These are phyloP conservation scores for Leptinotarsa juncta DNA, from an alignment of 2,888 invertebrate species.

Conservation along the genomic window DNA sequence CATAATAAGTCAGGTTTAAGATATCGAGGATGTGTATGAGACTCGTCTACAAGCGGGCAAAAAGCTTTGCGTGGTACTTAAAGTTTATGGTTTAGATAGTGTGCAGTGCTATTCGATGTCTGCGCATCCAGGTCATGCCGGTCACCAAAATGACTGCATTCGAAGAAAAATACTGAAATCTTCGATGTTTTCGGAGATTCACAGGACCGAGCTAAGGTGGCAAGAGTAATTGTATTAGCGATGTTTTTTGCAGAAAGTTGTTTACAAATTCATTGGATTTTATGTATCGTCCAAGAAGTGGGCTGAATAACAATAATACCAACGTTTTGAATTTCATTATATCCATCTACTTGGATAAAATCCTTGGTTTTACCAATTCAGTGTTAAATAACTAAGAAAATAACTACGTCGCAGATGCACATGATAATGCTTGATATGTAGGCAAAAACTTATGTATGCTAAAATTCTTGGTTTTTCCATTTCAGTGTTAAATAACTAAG, in stretches of 20 bases:
- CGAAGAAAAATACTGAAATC: conserved; percentile 31
- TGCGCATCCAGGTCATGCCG: conserved; percentile 48
- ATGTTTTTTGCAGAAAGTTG: background rate
- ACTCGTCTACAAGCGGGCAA: conserved; percentile 54
- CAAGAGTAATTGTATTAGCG: background rate
- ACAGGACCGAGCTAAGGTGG: background rate
- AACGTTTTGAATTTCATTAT: too few species aligned
- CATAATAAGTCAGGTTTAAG: conserved; percentile 52
- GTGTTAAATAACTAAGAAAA: too few species aligned
- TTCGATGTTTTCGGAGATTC: conserved; percentile 1
- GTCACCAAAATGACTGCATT: conserved; percentile 34
- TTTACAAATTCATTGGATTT: too few species aligned
- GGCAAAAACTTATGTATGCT: too few species aligned
- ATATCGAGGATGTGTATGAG: conserved; percentile 49
- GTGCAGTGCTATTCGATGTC: conserved; percentile 55
- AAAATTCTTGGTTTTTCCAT: too few species aligned
- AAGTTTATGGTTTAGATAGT: conserved; percentile 57
- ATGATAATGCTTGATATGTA: too few species aligned
- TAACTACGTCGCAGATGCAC: too few species aligned
- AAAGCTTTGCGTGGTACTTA: conserved; percentile 60
- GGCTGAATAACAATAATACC: too few species aligned
- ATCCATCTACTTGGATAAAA: too few species aligned
- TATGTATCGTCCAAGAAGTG: too few species aligned
- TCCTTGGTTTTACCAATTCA: too few species aligned
- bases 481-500: too few species aligned